phyloP scores from a whole-genome alignment of 2,797 vertebrate species.

The Protosalanx chinensis region DNA sequence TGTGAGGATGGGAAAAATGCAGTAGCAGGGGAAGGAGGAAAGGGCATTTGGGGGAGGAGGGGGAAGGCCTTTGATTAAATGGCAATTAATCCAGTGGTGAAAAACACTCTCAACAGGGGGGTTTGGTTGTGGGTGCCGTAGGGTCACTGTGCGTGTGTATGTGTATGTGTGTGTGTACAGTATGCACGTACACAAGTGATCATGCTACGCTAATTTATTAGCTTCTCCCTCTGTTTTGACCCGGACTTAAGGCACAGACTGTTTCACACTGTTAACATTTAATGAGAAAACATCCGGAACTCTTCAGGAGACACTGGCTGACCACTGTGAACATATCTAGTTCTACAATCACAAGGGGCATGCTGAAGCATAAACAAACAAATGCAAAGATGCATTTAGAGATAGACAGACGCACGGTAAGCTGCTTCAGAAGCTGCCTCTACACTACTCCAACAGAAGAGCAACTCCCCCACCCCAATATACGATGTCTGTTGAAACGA shows the following conservation, averaged over 20 bases:
- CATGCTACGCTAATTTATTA: slow-evolving; percentile 27
- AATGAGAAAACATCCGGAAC: slow-evolving; percentile 19
- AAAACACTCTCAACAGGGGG: slow-evolving; percentile 22
- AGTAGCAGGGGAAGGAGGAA: not conserved
- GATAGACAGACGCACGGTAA: not conserved
- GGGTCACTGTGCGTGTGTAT: not conserved
- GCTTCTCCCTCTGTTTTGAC: slow-evolving; percentile 18
- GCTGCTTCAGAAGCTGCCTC: too few relatives aligned
- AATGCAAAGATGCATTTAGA: not conserved
- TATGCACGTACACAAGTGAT: not conserved
- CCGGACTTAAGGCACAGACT: not conserved
- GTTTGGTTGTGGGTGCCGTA: not conserved
- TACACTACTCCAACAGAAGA: too few relatives aligned
- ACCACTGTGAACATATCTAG: not conserved
- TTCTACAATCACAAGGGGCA: not conserved
- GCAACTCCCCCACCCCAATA: too few relatives aligned
- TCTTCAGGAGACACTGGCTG: not conserved
- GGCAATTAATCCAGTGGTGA: slow-evolving; percentile 23
- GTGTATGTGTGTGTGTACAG: slow-evolving; percentile 10
- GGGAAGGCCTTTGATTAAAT: slow-evolving; percentile 30
- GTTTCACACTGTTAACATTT: slow-evolving; percentile 22
- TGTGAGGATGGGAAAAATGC: not conserved
- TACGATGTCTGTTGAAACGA: too few relatives aligned
- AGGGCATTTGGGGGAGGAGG: not conserved
- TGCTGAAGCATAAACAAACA: not conserved